Evolutionary conservation across 2,113 vertebrate species (phyloP), one percentile per base, ranked within the genome.

Genomic region (Ophiodon elongatus): DNA sequence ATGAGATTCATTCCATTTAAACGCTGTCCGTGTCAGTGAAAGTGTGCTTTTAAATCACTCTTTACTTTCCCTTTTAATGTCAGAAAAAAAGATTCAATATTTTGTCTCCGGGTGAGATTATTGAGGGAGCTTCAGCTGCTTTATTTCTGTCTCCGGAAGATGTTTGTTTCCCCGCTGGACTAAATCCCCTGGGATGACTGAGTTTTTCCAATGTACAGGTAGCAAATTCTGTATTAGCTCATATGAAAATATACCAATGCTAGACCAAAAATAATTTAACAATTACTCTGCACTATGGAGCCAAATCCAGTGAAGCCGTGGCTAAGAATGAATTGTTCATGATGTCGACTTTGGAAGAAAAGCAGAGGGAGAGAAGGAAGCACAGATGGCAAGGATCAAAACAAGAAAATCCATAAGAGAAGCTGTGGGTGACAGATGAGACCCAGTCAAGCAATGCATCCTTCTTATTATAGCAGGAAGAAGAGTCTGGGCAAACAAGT

Each of bases 301-400:
- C 78, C 64, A 83, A 79, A 80, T 76, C 62, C 80, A 65, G 59
- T 68, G 39, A 87, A 73, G 67, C n/a, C 5, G 11, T 60, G 80
- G 37, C 56, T 79, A 86, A 83, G 79, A 90, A 80, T 75, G 73
- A 85, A 89, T 85, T 88, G 85, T 86, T 90, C 80, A 89, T 84
- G 57, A 70, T 74, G 81, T 86, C 47, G 41, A 83, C 79, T 83
- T 80, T 80, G 89, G 72, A 81, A 63, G 39, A 69, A 84, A 86
- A 37, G 66, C 71, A 83, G 60, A 85, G 81, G 47, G 66, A 89
- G 69, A 84, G 82, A 80, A 81, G 85, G 74, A 85, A 71, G 74
- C 88, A 82, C 93, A 94, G 93, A 94, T 93, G 93, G 91, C 80
- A 88, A 83, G 88, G 88, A 92, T 94, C 89, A 88, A 91, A 92